Evolutionary conservation across 2,888 invertebrate species (phyloP).

Genomic region (Tetrapedia diversipes): DNA sequence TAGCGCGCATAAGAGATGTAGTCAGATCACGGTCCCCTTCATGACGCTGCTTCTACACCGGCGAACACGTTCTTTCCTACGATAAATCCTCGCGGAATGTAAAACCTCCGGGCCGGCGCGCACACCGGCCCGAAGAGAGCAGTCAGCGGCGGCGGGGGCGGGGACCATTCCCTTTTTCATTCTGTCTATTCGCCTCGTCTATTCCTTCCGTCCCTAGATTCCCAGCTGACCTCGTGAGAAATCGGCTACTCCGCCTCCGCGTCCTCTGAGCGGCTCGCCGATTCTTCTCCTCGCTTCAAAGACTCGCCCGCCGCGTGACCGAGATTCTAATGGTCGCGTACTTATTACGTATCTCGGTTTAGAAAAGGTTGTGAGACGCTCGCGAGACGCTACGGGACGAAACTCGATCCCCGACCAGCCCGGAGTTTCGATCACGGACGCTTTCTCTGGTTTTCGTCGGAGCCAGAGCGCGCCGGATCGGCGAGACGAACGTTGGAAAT

Average conservation of each 20-base stretch:
- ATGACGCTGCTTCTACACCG: slow-evolving; percentile 79
- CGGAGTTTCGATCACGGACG: too few relatives aligned
- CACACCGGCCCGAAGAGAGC: slow-evolving; percentile 37
- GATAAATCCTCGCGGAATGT: slow-evolving; percentile 79
- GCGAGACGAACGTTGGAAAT: slow-evolving; percentile 46
- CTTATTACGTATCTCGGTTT: too few relatives aligned
- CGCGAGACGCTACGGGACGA: too few relatives aligned
- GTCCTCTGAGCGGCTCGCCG: slow-evolving; percentile 1
- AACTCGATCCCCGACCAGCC: too few relatives aligned
- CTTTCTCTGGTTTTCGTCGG: slow-evolving; percentile 40
- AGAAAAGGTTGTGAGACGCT: too few relatives aligned
- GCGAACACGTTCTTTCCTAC: slow-evolving; percentile 79
- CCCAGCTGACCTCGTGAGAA: slow-evolving; percentile 54
- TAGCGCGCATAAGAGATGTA: slow-evolving; percentile 78
- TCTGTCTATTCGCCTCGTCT: slow-evolving; percentile 19
- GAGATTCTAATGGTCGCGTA: too few relatives aligned
- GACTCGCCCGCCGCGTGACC: too few relatives aligned
- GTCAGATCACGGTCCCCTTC: slow-evolving; percentile 79
- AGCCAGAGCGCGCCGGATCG: background rate
- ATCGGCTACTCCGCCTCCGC: slow-evolving; percentile 30
- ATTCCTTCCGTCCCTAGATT: slow-evolving; percentile 31
- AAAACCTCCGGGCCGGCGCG: slow-evolving; percentile 70
- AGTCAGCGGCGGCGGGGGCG: slow-evolving; percentile 43
- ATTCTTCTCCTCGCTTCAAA: too few relatives aligned
- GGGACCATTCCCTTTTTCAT: slow-evolving; percentile 30